Conservation (phyloP, 2,888 invertebrate species). For the Tupiocoris notatus region DNA sequence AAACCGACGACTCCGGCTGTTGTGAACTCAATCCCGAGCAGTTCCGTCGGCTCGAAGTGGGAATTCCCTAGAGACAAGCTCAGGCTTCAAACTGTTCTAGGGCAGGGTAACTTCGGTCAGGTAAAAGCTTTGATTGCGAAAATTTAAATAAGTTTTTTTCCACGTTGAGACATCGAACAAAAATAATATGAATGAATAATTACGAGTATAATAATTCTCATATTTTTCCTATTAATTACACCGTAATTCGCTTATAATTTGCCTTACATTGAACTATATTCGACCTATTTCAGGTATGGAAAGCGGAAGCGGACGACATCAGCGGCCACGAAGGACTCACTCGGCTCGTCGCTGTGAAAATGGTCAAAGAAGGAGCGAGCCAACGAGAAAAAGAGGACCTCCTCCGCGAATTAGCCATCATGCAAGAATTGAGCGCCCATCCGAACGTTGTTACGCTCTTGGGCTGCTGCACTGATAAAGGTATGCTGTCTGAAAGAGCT, state of each 20-base stretch:
- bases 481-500: conserved; percentile 54
- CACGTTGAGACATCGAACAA: neutral
- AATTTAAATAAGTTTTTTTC: neutral
- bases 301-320: conserved; percentile 78
- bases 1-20: conserved; percentile 32
- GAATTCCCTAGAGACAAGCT: conserved; percentile 78
- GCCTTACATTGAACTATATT: too few species aligned
- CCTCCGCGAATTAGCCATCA: conserved; percentile 70
- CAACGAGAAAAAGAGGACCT: conserved; percentile 76
- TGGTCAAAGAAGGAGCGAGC: conserved; percentile 74
- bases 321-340: conserved; percentile 74
- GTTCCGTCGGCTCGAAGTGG: conserved; percentile 58
- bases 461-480: conserved; percentile 80
- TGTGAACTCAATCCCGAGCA: conserved; percentile 28
- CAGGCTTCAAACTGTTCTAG: conserved; percentile 72
- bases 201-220: too few species aligned
- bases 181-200: too few species aligned
- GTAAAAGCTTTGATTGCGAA: conserved; percentile 53
- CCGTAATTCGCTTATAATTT: too few species aligned
- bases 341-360: conserved; percentile 80
- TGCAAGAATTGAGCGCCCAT: conserved; percentile 80
- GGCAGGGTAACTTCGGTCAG: conserved; percentile 83
- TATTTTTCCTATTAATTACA: too few species aligned
- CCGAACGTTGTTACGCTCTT: conserved; percentile 77
- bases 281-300: conserved; percentile 75